Evolutionary conservation across 2,888 invertebrate species (phyloP).

Genomic region (Spodoptera littoralis): DNA sequence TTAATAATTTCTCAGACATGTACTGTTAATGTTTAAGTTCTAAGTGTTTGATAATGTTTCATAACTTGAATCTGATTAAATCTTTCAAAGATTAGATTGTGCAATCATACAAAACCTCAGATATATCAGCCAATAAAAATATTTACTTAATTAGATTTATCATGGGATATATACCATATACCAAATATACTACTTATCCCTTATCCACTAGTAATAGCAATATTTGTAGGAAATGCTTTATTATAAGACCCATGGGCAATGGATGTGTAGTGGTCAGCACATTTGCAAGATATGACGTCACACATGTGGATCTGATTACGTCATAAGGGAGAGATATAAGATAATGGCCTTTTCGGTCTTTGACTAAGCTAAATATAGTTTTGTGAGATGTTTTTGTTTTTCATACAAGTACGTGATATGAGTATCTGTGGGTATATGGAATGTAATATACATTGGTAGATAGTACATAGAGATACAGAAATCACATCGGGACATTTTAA

Average conservation of each 20-base stretch:
- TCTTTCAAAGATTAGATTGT: no score
- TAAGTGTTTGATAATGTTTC: no score
- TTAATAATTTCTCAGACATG: no score
- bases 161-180: slow-evolving; percentile 20
- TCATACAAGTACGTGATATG: background rate
- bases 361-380: slow-evolving; percentile 2
- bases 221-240: slow-evolving; percentile 38
- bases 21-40: no score
- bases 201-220: slow-evolving; percentile 23
- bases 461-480: no score
- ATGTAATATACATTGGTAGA: no score
- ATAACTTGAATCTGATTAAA: no score
- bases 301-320: slow-evolving; percentile 14
- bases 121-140: slow-evolving; percentile 1
- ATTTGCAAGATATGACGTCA: slow-evolving; percentile 27
- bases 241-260: slow-evolving; percentile 32
- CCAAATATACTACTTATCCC: slow-evolving; percentile 21
- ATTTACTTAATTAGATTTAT: slow-evolving; percentile 13
- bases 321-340: slow-evolving; percentile 12
- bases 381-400: background rate
- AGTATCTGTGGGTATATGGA: no score
- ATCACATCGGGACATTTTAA: no score
- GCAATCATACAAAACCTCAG: no score
- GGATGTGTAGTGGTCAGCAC: slow-evolving; percentile 38
- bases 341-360: slow-evolving; percentile 15